Percentiles rank a stretch among this genome's conserved stretches.
These are phyloP conservation scores for Athalia circularis DNA, from an alignment of 2,888 invertebrate species.

Conservation along the genomic window DNA sequence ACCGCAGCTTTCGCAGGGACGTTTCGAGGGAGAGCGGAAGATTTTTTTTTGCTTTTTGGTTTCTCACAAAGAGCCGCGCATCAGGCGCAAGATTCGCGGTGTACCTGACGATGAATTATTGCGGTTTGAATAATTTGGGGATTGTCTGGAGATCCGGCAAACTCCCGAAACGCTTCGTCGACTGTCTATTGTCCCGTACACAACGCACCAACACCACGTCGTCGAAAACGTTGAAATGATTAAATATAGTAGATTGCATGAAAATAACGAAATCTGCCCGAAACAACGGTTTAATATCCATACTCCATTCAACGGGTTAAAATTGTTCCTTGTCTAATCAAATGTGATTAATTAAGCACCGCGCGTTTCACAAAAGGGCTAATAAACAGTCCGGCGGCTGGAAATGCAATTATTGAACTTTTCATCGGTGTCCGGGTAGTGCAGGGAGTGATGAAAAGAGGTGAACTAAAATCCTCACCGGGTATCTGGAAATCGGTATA, in stretches of 20 bases:
- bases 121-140: not conserved
- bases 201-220: not conserved
- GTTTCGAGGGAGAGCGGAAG: too few species aligned
- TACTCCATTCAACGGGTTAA: not conserved
- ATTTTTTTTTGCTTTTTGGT: too few species aligned
- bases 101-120: not conserved
- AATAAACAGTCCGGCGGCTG: not conserved
- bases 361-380: not conserved
- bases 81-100: not conserved
- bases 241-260: not conserved
- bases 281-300: not conserved
- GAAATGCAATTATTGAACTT: not conserved
- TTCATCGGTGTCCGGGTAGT: not conserved
- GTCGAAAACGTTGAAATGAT: slow-evolving; percentile 6
- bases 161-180: not conserved
- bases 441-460: too few species aligned
- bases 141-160: slow-evolving; percentile 14
- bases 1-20: too few species aligned
- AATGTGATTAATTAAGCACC: not conserved
- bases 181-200: not conserved
- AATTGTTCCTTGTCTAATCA: not conserved
- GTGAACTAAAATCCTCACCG: too few species aligned
- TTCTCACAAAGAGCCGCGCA: not conserved
- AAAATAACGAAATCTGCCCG: not conserved
- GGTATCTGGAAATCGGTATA: too few species aligned